phyloP scores from a whole-genome alignment of 1,140 invertebrate genomes.

The Dinoponera quadriceps region DNA sequence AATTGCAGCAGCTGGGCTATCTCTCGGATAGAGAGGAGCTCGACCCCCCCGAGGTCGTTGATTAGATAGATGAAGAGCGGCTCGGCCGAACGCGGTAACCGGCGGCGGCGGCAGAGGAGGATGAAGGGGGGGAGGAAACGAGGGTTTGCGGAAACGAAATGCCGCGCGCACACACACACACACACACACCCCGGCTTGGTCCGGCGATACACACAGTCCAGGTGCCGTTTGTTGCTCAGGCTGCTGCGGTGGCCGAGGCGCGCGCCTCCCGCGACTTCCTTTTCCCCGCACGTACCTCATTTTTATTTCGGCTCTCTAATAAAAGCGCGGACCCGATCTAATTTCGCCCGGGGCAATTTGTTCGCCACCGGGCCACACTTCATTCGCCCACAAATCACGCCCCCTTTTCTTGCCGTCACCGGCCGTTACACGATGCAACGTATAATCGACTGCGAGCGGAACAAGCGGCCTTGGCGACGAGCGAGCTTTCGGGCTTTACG shows the following conservation, averaged over 20 bases:
- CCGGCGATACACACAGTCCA: conserved; percentile 18
- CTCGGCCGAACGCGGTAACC: conserved; percentile 23
- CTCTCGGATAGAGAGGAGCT: background rate
- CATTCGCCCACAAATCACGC: conserved; percentile 71
- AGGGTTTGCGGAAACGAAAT: conserved; percentile 12
- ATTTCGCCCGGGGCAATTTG: conserved; percentile 73
- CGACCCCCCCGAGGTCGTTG: conserved; percentile 20
- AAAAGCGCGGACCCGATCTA: conserved; percentile 75
- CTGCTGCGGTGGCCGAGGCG: background rate
- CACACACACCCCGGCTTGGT: background rate
- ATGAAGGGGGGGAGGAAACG: background rate
- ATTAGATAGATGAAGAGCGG: conserved; percentile 53
- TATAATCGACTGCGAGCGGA: background rate
- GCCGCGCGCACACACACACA: no score
- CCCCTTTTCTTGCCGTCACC: conserved; percentile 34
- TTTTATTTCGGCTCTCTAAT: conserved; percentile 80
- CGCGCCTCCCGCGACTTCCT: conserved; percentile 47
- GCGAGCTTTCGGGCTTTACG: background rate
- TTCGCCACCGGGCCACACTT: conserved; percentile 61
- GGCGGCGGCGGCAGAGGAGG: no score
- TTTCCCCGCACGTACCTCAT: conserved; percentile 78
- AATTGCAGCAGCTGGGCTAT: conserved; percentile 41
- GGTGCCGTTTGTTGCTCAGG: conserved; percentile 29
- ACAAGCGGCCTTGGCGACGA: background rate
- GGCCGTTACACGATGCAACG: background rate